phyloP scores from a whole-genome alignment of 2,113 vertebrate genomes.

The Oncorhynchus kisutch region DNA sequence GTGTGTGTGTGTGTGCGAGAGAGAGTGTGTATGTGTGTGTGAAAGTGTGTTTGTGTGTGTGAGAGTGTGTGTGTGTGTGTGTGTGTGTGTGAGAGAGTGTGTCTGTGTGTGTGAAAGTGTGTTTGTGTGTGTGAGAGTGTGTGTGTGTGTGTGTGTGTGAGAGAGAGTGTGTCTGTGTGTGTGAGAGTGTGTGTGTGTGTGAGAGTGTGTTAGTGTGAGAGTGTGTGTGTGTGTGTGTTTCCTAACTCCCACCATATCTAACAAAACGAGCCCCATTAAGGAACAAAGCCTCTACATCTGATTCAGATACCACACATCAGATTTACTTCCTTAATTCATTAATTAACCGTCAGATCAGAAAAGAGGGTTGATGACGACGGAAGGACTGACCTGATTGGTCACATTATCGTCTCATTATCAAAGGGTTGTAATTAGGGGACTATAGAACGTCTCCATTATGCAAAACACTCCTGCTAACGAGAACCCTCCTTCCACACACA shows the following conservation, averaged over 20 bases:
- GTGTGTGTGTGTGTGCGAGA: neutral
- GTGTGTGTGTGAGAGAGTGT: neutral
- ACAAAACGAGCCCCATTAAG: conserved; percentile 62
- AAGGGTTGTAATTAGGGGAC: conserved; percentile 79
- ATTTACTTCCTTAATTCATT: conserved; percentile 54
- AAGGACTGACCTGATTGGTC: conserved; percentile 77
- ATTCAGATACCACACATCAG: conserved; percentile 76
- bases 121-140: conserved; percentile 3
- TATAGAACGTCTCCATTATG: conserved; percentile 80
- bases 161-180: neutral
- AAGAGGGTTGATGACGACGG: conserved; percentile 51
- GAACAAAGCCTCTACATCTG: conserved; percentile 72
- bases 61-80: conserved; percentile 6
- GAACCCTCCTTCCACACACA: conserved; percentile 17
- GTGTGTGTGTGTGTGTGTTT: conserved; percentile 24
- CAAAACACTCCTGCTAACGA: conserved; percentile 69
- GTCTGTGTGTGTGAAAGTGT: neutral
- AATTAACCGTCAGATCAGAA: conserved; percentile 78
- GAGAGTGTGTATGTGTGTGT: too few relatives aligned
- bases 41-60: neutral
- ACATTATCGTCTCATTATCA: conserved; percentile 80
- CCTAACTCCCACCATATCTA: conserved; percentile 27
- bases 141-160: neutral
- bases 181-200: neutral
- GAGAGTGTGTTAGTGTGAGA: neutral